Conservation (phyloP, 2,888 invertebrate species). For the Celastrina argiolus region DNA sequence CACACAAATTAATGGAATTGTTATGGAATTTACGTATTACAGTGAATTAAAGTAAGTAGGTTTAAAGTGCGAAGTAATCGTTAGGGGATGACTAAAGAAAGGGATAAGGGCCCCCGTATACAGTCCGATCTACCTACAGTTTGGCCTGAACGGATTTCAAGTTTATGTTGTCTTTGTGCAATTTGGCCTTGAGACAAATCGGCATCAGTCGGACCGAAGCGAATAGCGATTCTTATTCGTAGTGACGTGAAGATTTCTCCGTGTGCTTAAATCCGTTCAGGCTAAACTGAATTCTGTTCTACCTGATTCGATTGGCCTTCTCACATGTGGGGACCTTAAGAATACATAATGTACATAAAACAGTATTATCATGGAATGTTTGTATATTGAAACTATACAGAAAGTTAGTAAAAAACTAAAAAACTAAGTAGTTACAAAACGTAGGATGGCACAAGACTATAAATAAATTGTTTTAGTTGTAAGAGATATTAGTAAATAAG, state of each 20-base stretch:
- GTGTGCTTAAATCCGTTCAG: no score
- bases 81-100: not conserved
- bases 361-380: not conserved
- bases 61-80: not conserved
- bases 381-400: not conserved
- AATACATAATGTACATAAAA: not conserved
- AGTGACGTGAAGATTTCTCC: no score
- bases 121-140: no score
- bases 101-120: no score
- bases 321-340: no score
- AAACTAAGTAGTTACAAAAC: not conserved
- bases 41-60: constrained; percentile 1
- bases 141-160: no score
- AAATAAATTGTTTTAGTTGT: constrained; percentile 9
- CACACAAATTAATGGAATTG: constrained; percentile 14
- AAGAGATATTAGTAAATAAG: not conserved
- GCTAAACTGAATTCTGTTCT: no score
- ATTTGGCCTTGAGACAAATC: no score
- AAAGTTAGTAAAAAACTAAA: not conserved
- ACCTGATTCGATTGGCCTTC: no score
- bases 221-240: no score
- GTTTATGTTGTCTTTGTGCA: no score
- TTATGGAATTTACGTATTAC: constrained; percentile 7
- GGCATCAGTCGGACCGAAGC: no score
- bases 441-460: constrained; percentile 4